Percentiles rank a stretch among this genome's conserved stretches.
phyloP scores from a whole-genome alignment of 1,140 invertebrate genomes.

The Drosophila truncata region DNA sequence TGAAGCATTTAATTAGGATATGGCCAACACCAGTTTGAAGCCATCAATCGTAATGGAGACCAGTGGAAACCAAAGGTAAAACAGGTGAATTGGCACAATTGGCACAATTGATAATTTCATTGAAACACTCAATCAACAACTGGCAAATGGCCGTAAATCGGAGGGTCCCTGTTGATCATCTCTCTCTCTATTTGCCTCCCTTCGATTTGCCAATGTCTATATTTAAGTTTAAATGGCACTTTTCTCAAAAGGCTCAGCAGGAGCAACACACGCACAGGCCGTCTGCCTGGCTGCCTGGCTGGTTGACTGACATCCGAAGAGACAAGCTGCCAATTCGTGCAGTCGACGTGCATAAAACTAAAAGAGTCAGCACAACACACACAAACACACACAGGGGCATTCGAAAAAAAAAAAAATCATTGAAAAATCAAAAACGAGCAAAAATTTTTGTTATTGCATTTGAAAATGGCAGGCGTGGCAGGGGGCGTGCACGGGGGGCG shows the following conservation, averaged over 20 bases:
- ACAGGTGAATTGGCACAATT: slow-evolving; percentile 69
- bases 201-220: slow-evolving; percentile 70
- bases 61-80: slow-evolving; percentile 4
- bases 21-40: neutral
- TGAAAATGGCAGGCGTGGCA: slow-evolving; percentile 76
- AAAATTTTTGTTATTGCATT: slow-evolving; percentile 82
- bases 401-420: slow-evolving; percentile 32
- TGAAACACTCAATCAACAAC: slow-evolving; percentile 81
- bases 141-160: slow-evolving; percentile 74
- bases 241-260: slow-evolving; percentile 76
- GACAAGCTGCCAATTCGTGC: slow-evolving; percentile 81
- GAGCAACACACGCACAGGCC: slow-evolving; percentile 34
- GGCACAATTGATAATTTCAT: slow-evolving; percentile 78
- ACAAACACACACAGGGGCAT: neutral
- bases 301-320: slow-evolving; percentile 78
- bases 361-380: slow-evolving; percentile 77
- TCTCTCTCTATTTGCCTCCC: neutral
- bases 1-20: slow-evolving; percentile 37
- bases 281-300: slow-evolving; percentile 19
- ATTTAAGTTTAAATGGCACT: slow-evolving; percentile 83
- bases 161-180: slow-evolving; percentile 31
- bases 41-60: slow-evolving; percentile 4
- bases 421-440: slow-evolving; percentile 73
- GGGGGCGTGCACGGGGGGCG: slow-evolving; percentile 54
- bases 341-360: slow-evolving; percentile 80